Conservation (phyloP, 2,888 invertebrate genomes). For the Pseudeuparius sepicola region DNA sequence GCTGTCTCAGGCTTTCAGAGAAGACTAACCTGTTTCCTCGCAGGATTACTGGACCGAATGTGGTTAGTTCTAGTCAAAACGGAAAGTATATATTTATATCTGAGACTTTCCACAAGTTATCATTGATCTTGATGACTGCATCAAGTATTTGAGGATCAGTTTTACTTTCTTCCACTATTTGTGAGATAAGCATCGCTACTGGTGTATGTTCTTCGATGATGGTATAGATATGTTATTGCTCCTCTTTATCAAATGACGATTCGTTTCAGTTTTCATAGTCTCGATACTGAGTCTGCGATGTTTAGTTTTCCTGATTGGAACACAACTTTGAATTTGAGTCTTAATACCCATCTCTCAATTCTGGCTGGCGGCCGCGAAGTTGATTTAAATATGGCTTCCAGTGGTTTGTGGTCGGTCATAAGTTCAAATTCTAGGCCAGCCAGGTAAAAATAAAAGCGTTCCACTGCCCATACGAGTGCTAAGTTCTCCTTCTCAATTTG, state of each 20-base stretch:
- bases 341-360: slow-evolving; percentile 23
- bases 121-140: slow-evolving; percentile 5
- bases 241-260: slow-evolving; percentile 10
- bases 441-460: slow-evolving; percentile 32
- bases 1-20: slow-evolving; percentile 6
- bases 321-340: slow-evolving; percentile 21
- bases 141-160: slow-evolving; percentile 5
- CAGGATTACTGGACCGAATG: slow-evolving; percentile 8
- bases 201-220: slow-evolving; percentile 10
- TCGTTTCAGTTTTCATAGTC: slow-evolving; percentile 14
- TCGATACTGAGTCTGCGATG: slow-evolving; percentile 24
- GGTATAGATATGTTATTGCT: slow-evolving; percentile 6
- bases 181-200: slow-evolving; percentile 7
- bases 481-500: too few species aligned
- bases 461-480: slow-evolving; percentile 32
- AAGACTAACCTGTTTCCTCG: slow-evolving; percentile 4
- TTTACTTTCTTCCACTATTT: slow-evolving; percentile 6
- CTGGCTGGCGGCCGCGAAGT: too few species aligned
- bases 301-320: slow-evolving; percentile 22
- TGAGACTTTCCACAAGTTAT: slow-evolving; percentile 4
- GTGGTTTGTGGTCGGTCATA: too few species aligned
- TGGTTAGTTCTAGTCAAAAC: slow-evolving; percentile 9
- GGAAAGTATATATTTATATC: slow-evolving; percentile 14
- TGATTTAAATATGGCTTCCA: too few species aligned
- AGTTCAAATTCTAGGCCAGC: too few species aligned